Base-by-base conservation (phyloP, 2,797 vertebrate genomes). In the Platyrinchus mystaceus region DNA sequence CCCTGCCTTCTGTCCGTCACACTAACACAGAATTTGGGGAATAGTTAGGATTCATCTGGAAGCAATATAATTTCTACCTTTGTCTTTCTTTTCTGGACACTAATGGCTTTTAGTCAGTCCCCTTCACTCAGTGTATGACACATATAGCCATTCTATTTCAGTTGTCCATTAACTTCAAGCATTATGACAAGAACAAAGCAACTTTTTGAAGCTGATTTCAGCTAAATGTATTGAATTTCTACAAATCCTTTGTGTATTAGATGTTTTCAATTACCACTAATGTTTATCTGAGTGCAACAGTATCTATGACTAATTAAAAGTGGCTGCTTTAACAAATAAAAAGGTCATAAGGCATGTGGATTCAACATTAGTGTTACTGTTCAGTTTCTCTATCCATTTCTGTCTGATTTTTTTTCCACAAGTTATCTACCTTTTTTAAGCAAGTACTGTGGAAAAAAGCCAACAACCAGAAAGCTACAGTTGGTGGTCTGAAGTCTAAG, bases 101-200 rank as follows among this genome's bases (percentile, higher is more conserved):
- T 99, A 99, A 99, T 99, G 98, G 98, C 95, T 99, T 99, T 98
- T 98, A 98, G 98, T 98, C 98, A 98, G 98, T 97, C 97, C 97
- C 98, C 98, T 98, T 98, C 98, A 98, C 98, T 98, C 98, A 98
- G 89, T 96, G 94, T 96, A 97, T 99, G 98, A 99, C 98, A 98
- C 97, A 97, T 97, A 97, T 90, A 98, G 97, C 97, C 95, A 93
- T 98, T 98, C 97, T 97, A 97, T 97, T 98, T 98, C 97, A 98
- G 98, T 97, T 98, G 98, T 98, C 98, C 98, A 98, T 98, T 98
- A 98, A 98, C 98, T 98, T 97, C 96, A 97, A 98, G 98, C 98
- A 98, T 98, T 98, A 98, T 96, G 97, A 98, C 98, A 98, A 98
- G 97, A 98, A 97, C 97, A 98, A 98, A 98, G 97, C 87, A 95